A percentile compares a stretch with the other conserved stretches of the same genome.
Evolutionary conservation across 1,140 invertebrate species (phyloP).

Genomic region (Drosophila miranda): DNA sequence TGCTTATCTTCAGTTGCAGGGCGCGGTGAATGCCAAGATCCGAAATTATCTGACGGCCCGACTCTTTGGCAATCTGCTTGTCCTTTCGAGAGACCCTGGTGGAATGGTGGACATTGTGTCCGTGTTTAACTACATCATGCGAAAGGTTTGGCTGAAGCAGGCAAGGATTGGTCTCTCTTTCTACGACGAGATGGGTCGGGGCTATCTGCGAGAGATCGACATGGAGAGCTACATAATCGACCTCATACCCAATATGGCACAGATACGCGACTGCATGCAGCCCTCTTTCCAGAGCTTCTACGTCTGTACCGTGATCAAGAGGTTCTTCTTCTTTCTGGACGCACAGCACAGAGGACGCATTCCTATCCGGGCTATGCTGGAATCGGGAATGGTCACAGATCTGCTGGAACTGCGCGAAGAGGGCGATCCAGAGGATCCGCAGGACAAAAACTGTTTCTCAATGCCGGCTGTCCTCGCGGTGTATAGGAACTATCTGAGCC

Average conservation of each 20-base stretch:
- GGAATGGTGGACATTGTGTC: conserved; percentile 90
- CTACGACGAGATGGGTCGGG: conserved; percentile 96
- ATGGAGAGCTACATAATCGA: conserved; percentile 97
- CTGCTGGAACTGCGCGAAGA: conserved; percentile 94
- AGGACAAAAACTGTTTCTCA: conserved; percentile 97
- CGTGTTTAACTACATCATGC: conserved; percentile 97
- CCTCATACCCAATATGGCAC: conserved; percentile 94
- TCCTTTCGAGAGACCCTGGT: conserved; percentile 87
- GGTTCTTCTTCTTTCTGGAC: conserved; percentile 98
- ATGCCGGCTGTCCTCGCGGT: conserved; percentile 94
- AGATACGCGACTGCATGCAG: conserved; percentile 92
- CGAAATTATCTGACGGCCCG: conserved; percentile 91
- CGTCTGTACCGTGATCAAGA: conserved; percentile 96
- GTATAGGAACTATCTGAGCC: conserved; percentile 96
- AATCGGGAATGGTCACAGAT: conserved; percentile 96
- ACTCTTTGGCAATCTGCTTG: conserved; percentile 93
- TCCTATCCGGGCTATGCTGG: conserved; percentile 94
- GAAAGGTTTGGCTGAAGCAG: conserved; percentile 96
- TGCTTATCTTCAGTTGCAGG: conserved; percentile 90
- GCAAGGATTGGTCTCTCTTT: conserved; percentile 95
- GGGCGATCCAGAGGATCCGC: conserved; percentile 87
- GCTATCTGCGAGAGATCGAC: conserved; percentile 95
- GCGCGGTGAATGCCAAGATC: conserved; percentile 88
- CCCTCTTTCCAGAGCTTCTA: conserved; percentile 98
- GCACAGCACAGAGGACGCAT: conserved; percentile 93